Percentiles rank a stretch among this genome's conserved stretches.
Evolutionary conservation across 1,140 invertebrate genomes (phyloP).

Genomic region (Drosophila sp.): DNA sequence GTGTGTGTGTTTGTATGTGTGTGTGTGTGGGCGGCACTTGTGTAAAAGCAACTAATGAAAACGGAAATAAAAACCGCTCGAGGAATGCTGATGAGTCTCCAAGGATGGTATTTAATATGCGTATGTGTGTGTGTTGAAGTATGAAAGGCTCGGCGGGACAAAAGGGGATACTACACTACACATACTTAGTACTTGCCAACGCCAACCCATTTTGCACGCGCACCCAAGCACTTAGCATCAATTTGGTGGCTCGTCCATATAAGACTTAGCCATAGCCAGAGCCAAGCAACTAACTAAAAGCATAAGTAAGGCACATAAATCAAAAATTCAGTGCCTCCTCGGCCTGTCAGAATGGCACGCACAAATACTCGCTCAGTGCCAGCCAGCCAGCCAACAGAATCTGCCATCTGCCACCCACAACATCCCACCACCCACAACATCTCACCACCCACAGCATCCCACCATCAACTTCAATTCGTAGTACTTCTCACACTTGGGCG

Average conservation of each 20-base stretch:
- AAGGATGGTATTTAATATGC: conserved; percentile 81
- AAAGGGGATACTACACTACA: conserved; percentile 23
- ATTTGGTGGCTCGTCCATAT: conserved; percentile 76
- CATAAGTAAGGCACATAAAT: conserved; percentile 82
- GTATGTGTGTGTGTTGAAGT: conserved; percentile 51
- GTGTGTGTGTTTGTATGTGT: conserved; percentile 24
- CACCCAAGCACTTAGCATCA: conserved; percentile 79
- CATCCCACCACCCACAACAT: neutral
- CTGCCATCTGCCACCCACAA: neutral
- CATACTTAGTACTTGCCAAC: conserved; percentile 11
- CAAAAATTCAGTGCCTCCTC: conserved; percentile 75
- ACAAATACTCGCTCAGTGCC: conserved; percentile 74
- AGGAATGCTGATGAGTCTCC: conserved; percentile 82
- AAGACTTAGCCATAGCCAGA: conserved; percentile 45
- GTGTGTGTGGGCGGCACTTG: conserved; percentile 67
- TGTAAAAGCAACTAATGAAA: conserved; percentile 82
- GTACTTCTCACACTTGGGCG: conserved; percentile 14
- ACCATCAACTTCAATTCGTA: conserved; percentile 9
- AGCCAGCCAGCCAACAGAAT: conserved; percentile 12
- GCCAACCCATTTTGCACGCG: conserved; percentile 77
- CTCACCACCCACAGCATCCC: neutral
- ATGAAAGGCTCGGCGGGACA: conserved; percentile 65
- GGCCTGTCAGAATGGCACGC: conserved; percentile 78
- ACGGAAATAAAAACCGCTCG: conserved; percentile 79
- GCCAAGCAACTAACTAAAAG: conserved; percentile 77